A percentile compares a stretch with the other conserved stretches of the same genome.
Evolutionary conservation across 1,140 invertebrate species (phyloP).

Genomic region (Heterodera schachtii): DNA sequence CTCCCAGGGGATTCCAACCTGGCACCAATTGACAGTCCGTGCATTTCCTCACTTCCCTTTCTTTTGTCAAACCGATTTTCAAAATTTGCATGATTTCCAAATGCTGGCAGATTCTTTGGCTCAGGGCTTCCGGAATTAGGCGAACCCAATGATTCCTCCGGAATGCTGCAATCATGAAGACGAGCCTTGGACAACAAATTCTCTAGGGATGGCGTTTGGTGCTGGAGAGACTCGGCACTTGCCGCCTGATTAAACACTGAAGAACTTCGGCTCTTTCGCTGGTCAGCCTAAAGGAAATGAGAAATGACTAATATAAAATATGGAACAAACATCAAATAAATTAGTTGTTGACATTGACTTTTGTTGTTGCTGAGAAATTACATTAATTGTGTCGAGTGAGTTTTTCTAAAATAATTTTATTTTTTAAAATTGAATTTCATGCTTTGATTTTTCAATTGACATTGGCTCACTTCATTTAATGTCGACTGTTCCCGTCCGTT

Average conservation of each 20-base stretch:
- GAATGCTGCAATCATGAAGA: conserved; percentile 45
- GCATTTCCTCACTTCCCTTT: conserved; percentile 22
- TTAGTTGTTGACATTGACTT: conserved; percentile 65
- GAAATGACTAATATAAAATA: not conserved
- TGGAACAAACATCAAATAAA: conserved; percentile 52
- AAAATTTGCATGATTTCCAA: conserved; percentile 20
- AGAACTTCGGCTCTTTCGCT: conserved; percentile 17
- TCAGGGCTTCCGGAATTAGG: conserved; percentile 30
- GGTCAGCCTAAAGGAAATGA: conserved; percentile 23
- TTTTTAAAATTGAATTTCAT: too few relatives aligned
- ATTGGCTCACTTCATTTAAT: not conserved
- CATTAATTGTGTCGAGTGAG: not conserved
- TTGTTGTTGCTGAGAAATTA: conserved; percentile 31
- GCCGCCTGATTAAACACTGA: conserved; percentile 59
- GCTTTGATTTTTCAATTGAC: not conserved
- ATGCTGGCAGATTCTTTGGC: conserved; percentile 17
- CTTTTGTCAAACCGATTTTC: conserved; percentile 21
- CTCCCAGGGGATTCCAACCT: not conserved
- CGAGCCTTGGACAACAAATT: conserved; percentile 56
- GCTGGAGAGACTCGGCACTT: conserved; percentile 57
- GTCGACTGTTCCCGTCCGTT: not conserved
- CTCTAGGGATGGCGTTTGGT: conserved; percentile 62
- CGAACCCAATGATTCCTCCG: conserved; percentile 34
- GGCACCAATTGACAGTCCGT: conserved; percentile 22
- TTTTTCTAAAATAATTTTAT: conserved; percentile 18